Evolutionary conservation across 1,140 invertebrate species (phyloP), one percentile per base, ranked within the genome.

Genomic region (Neelides sp.): DNA sequence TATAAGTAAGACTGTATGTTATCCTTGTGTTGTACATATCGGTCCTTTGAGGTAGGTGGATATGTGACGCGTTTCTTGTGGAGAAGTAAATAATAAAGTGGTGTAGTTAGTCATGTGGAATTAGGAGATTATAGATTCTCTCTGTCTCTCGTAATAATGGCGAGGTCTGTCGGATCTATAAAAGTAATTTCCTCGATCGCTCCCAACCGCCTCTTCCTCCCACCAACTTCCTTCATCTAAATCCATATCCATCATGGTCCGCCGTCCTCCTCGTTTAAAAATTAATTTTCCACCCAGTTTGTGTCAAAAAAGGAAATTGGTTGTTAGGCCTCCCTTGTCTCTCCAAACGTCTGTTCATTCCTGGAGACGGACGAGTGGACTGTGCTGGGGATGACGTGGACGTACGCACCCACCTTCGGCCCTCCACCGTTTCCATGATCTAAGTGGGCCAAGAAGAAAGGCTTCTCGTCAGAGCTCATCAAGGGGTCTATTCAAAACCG

Each of bases 201-300:
- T 48, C 39, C 32, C 41, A 35, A 17, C 5, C 52, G 26, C 34
- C 26, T 28, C 35, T 52, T 47, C 50, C 24, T 34, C 46, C 51
- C 48, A 37, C 30, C 52, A 54, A 49, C n/a, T n/a, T n/a, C n/a
- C n/a, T n/a, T n/a, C n/a, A n/a, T n/a, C n/a, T n/a, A n/a, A n/a
- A n/a, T n/a, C n/a, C n/a, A n/a, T n/a, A n/a, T n/a, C n/a, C n/a
- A n/a, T n/a, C n/a, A n/a, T n/a, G n/a, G n/a, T n/a, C n/a, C n/a
- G 46, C 22, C 47, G 20, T 20, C 45, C 35, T 39, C 44, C 52
- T 54, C 52, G 48, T 54, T 54, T 49, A 54, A 54, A 54, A 54
- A 54, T 54, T 54, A 54, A 54, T 54, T 54, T 54, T 54, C 52
- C 47, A 54, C 52, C 52, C 47, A 49, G 52, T 54, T 40, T 54